Evolutionary conservation across 2,797 vertebrate species (phyloP).

Genomic region (Malacoraja senta): DNA sequence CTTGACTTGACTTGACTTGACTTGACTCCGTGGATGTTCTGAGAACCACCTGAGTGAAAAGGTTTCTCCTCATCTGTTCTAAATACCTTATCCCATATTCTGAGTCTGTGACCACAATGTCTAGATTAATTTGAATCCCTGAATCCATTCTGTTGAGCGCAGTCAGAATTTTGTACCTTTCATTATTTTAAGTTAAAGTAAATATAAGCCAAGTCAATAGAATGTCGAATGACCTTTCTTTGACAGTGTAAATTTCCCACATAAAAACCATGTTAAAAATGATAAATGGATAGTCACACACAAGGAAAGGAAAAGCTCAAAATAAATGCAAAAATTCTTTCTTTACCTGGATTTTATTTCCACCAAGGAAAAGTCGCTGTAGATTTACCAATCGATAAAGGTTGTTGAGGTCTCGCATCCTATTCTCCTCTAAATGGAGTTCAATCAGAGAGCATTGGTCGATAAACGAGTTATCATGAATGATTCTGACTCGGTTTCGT

Average conservation of each 20-base stretch:
- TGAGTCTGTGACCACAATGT: too few species aligned
- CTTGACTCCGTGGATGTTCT: too few species aligned
- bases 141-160: too few species aligned
- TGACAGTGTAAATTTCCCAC: not conserved
- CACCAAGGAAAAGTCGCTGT: slow-evolving; percentile 68
- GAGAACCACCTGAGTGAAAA: too few species aligned
- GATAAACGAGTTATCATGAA: slow-evolving; percentile 65
- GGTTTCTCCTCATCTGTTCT: too few species aligned
- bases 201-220: too few species aligned
- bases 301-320: not conserved
- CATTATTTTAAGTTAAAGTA: too few species aligned
- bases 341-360: slow-evolving; percentile 78
- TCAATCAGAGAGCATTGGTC: slow-evolving; percentile 62
- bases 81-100: too few species aligned
- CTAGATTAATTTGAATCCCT: too few species aligned
- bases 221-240: too few species aligned
- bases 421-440: slow-evolving; percentile 71
- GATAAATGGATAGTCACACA: not conserved
- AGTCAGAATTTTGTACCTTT: too few species aligned
- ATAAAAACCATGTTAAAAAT: not conserved
- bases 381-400: slow-evolving; percentile 64
- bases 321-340: not conserved
- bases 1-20: too few species aligned
- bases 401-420: slow-evolving; percentile 67
- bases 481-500: slow-evolving; percentile 67